Evolutionary conservation across 2,888 invertebrate species (phyloP), one percentile per base, ranked within the genome.

Genomic region (Crepidodera aurea): DNA sequence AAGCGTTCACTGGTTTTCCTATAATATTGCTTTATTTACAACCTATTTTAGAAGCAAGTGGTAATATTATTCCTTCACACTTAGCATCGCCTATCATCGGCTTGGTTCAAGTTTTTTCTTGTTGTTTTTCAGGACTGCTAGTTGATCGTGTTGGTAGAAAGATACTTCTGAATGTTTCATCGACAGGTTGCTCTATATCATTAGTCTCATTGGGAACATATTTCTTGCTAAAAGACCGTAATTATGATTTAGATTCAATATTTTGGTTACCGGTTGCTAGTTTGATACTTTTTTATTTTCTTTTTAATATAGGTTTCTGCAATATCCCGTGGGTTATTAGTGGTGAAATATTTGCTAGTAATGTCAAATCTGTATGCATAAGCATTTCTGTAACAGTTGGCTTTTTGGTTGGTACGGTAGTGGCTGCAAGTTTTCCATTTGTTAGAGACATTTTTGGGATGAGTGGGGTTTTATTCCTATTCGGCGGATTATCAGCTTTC

Each of bases 11-110:
- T 0, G 92, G 91, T 0, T 89, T 91, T 75, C 90, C 90, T 78
- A 89, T 90, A 0, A 88, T 92, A 0, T 83, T 92, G 1, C 90
- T 90, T 79, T 91, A 91, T 79, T 87, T 90, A 78, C 87, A 89
- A 64, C 81, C 82, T 18, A 91, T 92, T 73, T 91, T 92, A 75
- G 76, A 80, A 73, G 66, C 79, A 71, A 62, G 79, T 59, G 73
- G 79, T 62, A 59, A 72, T 67, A 40, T 64, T 73, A 66, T 81
- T 1, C 82, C 87, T 46, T 83, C 89, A 0, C 83, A 87, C 1
- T 73, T 87, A 15, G 88, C 90, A 0, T 88, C 92, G 12, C 91
- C 93, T 51, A 86, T 92, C 50, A 86, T 94, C 53, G 92, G 90
- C 8, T 74, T 83, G 15, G 90, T 93, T 0, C 93, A 82, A 83